Conservation (phyloP, 2,113 vertebrate genomes). For the Enhydra lutris region DNA sequence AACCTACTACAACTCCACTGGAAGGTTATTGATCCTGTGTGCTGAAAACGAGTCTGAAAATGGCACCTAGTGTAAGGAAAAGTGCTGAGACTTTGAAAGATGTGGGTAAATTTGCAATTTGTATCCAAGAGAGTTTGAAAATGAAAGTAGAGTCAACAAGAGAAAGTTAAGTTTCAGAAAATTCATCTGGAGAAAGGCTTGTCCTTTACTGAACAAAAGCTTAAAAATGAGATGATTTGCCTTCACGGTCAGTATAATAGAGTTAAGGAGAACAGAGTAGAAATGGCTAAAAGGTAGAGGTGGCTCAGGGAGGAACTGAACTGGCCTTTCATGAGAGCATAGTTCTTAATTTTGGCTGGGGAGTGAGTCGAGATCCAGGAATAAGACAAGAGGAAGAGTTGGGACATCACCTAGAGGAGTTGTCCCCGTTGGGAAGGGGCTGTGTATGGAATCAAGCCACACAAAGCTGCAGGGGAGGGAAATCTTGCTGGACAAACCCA, state of each 20-base stretch:
- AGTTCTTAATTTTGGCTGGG: not conserved
- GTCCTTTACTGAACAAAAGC: not conserved
- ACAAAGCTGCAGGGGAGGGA: not conserved
- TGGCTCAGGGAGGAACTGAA: not conserved
- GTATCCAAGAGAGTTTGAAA: not conserved
- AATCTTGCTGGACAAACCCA: not conserved
- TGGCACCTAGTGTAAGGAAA: not conserved
- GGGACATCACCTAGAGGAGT: not conserved
- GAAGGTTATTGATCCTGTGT: not conserved
- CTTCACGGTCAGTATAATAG: not conserved
- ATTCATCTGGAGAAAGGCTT: not conserved
- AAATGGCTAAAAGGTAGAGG: not conserved
- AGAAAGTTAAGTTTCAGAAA: not conserved
- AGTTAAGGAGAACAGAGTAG: not conserved
- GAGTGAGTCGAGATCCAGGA: not conserved
- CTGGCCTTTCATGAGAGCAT: not conserved
- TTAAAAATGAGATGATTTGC: not conserved
- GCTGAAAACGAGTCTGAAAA: not conserved
- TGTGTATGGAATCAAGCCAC: not conserved
- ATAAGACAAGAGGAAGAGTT: not conserved
- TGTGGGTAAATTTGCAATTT: not conserved
- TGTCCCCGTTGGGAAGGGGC: not conserved
- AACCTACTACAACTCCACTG: not conserved
- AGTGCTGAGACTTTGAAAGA: not conserved
- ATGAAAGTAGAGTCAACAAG: not conserved